These are phyloP conservation scores for Lasioglossum figueresi DNA, from an alignment of 2,888 invertebrate genomes.

Conservation along the genomic window DNA sequence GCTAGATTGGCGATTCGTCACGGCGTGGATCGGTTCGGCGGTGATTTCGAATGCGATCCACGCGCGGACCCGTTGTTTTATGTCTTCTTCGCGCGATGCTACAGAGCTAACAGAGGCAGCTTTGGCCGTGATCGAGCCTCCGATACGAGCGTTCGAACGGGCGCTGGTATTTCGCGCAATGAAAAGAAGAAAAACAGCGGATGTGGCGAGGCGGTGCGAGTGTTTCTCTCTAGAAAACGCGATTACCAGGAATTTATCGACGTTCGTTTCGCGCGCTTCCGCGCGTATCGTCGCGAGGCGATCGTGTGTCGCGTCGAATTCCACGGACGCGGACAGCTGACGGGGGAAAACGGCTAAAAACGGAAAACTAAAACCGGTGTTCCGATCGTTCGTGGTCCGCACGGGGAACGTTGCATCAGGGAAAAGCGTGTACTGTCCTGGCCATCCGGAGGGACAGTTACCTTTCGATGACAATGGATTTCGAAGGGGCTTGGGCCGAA, in stretches of 20 bases:
- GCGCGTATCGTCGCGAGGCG: conserved; percentile 36
- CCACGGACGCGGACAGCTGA: conserved; percentile 26
- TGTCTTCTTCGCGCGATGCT: conserved; percentile 11
- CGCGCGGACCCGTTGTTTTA: not conserved
- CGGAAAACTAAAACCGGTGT: not conserved
- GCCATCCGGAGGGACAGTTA: conserved; percentile 36
- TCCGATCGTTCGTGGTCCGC: not conserved
- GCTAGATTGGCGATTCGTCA: not conserved
- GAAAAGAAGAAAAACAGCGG: conserved; percentile 46
- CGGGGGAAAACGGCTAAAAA: conserved; percentile 5
- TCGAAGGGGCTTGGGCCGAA: conserved; percentile 9
- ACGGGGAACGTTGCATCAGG: not conserved
- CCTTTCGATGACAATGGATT: conserved; percentile 48
- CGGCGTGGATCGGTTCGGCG: not conserved
- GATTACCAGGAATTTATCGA: conserved; percentile 65
- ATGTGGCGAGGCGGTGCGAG: conserved; percentile 36
- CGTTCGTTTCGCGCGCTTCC: conserved; percentile 35
- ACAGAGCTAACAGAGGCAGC: conserved; percentile 28
- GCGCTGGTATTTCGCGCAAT: conserved; percentile 33
- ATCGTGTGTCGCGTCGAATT: conserved; percentile 49
- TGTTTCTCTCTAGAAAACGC: conserved; percentile 40
- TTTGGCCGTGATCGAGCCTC: conserved; percentile 50
- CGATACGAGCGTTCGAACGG: conserved; percentile 40
- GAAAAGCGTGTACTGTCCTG: conserved; percentile 17
- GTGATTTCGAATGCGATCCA: not conserved